Conservation (phyloP, 2,888 invertebrate species). For the Hydraecia micacea region DNA sequence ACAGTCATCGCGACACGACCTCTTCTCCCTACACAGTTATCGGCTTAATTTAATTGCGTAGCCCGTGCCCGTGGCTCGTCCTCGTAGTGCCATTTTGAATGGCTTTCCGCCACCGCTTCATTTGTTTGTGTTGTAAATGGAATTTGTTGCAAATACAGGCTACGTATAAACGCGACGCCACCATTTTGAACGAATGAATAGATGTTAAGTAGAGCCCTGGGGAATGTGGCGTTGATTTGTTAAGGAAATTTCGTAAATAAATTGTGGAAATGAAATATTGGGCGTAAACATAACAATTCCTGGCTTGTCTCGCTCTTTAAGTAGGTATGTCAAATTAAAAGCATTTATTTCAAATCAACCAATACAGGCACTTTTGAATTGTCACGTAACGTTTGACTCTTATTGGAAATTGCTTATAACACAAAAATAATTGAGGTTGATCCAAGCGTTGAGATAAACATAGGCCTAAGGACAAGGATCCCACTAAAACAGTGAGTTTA, state of each 20-base stretch:
- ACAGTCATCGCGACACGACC: constrained; percentile 53
- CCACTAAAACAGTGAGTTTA: neutral
- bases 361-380: too few species aligned
- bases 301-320: neutral
- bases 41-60: constrained; percentile 72
- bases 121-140: constrained; percentile 64
- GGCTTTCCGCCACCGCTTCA: constrained; percentile 61
- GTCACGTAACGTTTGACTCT: too few species aligned
- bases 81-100: constrained; percentile 54
- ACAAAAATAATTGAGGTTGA: neutral
- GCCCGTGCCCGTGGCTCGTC: constrained; percentile 37
- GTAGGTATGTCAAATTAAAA: too few species aligned
- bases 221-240: constrained; percentile 26
- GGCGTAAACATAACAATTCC: neutral
- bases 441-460: too few species aligned
- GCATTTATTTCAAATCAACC: too few species aligned
- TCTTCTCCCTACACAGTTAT: constrained; percentile 62
- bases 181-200: constrained; percentile 46
- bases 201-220: constrained; percentile 26
- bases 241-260: constrained; percentile 10
- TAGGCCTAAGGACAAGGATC: too few species aligned
- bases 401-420: too few species aligned
- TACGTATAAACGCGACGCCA: constrained; percentile 34
- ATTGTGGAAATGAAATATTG: neutral
- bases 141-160: constrained; percentile 56